Evolutionary conservation across 2,113 vertebrate genomes (phyloP), one percentile per base, ranked within the genome.

Genomic region (Chloropsis hardwickii): DNA sequence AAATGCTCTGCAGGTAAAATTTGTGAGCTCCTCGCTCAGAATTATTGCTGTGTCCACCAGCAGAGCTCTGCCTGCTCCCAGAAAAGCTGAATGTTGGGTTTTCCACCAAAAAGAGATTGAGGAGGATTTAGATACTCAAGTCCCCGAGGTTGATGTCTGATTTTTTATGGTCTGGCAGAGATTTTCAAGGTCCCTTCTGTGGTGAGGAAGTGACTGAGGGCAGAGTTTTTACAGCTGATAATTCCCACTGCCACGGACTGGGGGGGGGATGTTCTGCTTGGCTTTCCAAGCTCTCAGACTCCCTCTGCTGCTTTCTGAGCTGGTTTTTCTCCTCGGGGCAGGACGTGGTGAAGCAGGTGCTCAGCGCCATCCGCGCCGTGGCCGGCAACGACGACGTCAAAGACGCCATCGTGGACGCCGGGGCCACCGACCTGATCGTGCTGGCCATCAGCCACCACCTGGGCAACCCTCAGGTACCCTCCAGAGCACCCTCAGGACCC

Each of bases 331-430:
- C 27, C 33, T 0, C 25, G 47, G 31, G 13, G 1, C 94, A 99
- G 99, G 99, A 99, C 11, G 98, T 99, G 65, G 98, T 99, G 81
- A 98, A 97, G 82, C 99, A 99, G 96, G 98, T 99, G 61, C 97
- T 99, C 5, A 97, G 98, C 0, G 98, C 98, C 24, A 94, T 99
- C 87, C 97, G 98, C 44, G 99, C 99, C 1, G 89, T 99, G 2
- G 99, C 99, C 2, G 99, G 99, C 54, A 99, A 99, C 0, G 99
- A 99, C 3, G 99, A 99, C 0, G 99, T 99, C 60, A 99, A 99
- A 67, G 99, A 99, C 4, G 98, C 98, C 40, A 98, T 99, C 3
- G 98, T 99, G 10, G 98, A 47, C 1, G 98, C 98, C 0, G 99
- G 99, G 1, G 99, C 97, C 23, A 98, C 99, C 0, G 97, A 99